Percentiles rank a stretch among this genome's conserved stretches.
These are phyloP conservation scores for Capitella teleta DNA, from an alignment of 1,140 invertebrate genomes.

Conservation along the genomic window DNA sequence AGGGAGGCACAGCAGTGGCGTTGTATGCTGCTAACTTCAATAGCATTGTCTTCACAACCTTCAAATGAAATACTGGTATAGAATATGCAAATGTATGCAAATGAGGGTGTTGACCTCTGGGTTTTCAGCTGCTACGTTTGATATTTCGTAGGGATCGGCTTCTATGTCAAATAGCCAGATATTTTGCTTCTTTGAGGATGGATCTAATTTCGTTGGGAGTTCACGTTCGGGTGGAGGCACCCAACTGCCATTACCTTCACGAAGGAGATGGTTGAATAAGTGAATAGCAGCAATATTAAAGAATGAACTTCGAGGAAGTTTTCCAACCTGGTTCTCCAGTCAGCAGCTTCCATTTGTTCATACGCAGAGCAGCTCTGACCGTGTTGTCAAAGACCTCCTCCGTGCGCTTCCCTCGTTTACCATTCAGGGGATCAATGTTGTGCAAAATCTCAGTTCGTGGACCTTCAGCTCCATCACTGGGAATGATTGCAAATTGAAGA, in stretches of 20 bases:
- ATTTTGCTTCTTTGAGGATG: neutral
- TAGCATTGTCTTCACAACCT: conserved; percentile 9
- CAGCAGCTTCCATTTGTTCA: conserved; percentile 19
- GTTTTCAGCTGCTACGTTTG: conserved; percentile 6
- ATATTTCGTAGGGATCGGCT: conserved; percentile 8
- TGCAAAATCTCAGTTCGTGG: conserved; percentile 21
- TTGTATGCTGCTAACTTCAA: conserved; percentile 10
- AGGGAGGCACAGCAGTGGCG: conserved; percentile 10
- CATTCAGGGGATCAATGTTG: conserved; percentile 19
- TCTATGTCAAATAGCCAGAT: conserved; percentile 15
- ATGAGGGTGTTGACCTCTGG: too few relatives aligned
- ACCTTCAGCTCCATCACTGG: conserved; percentile 16
- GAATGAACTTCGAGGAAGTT: neutral
- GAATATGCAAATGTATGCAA: too few relatives aligned
- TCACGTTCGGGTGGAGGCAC: neutral
- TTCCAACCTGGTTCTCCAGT: conserved; percentile 18
- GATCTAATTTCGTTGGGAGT: neutral
- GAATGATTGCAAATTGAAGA: neutral
- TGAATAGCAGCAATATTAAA: neutral
- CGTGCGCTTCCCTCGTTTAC: conserved; percentile 3
- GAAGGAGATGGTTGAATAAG: neutral
- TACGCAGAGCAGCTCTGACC: conserved; percentile 17
- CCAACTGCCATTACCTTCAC: neutral
- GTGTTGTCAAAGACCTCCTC: conserved; percentile 14
- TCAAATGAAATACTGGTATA: too few relatives aligned